Evolutionary conservation across 2,888 invertebrate species (phyloP), one percentile per base, ranked within the genome.

Genomic region (Megaustenia siamemsis): DNA sequence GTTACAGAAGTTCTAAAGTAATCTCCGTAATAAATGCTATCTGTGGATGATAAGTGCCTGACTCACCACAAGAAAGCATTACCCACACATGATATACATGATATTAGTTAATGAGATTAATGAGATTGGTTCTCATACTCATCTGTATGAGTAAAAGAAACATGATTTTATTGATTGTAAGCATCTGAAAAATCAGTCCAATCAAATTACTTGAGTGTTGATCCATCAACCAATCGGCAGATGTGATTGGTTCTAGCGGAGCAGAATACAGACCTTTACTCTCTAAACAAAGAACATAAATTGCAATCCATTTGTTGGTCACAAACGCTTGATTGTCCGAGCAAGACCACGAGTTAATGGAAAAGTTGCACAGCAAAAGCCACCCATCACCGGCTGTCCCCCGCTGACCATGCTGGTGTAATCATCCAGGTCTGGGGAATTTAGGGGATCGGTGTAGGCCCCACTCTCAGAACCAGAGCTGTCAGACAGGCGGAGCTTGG

Each of bases 301-400:
- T n/a, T 15, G 32, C 15, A 6, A 12, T 63, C 32, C 32, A 32
- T 69, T 40, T 71, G 43, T 71, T 43, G 35, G 83, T 90, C 87
- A 92, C 35, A 92, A 84, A 82, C 91, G 87, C 87, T 92, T 93
- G 69, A 92, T 89, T 68, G 91, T 90, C 79, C 88, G 90, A 40
- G 92, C 91, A 66, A 93, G 87, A 76, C 92, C 92, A 85, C 92
- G 91, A 49, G 93, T 91, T 80, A 92, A 88, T 5, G 93, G 93
- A 80, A 93, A 92, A 35, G 91, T 91, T 82, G 92, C 92, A 88
- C 93, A 92, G 87, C 93, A 93, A 86, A 93, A 92, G 60, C 92
- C 92, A 38, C 90, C 90, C 83, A 93, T 91, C 88, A 91, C 90
- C 40, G 91, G 75, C 88, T 90, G 83, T 78, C 90, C 84, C 43